Conservation (phyloP, 2,113 vertebrate genomes). For the Pygoscelis adeliae region DNA sequence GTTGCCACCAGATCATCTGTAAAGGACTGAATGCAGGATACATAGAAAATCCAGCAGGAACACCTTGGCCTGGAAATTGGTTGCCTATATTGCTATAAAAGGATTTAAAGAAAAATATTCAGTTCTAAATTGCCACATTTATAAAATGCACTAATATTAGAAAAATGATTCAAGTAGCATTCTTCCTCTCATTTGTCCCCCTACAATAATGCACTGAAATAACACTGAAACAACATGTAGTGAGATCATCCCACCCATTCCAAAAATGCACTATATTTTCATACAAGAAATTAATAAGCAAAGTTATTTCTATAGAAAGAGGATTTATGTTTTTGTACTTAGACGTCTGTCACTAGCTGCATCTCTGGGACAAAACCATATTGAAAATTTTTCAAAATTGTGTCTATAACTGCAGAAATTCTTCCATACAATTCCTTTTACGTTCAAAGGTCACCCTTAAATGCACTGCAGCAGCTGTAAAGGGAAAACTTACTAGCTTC, state of each 20-base stretch:
- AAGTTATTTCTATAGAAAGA: not conserved
- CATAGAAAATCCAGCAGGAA: constrained; percentile 71
- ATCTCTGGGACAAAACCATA: not conserved
- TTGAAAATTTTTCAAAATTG: not conserved
- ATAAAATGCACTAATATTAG: not conserved
- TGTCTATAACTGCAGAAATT: not conserved
- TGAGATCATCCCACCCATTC: not conserved
- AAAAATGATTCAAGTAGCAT: not conserved
- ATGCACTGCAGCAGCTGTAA: not conserved
- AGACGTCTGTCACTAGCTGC: not conserved
- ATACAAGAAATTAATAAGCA: not conserved
- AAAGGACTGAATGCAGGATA: constrained; percentile 87
- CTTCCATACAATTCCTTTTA: not conserved
- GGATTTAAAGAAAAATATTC: not conserved
- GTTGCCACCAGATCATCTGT: constrained; percentile 95
- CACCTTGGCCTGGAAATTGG: constrained; percentile 73
- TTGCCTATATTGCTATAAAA: constrained; percentile 75
- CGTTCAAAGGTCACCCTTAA: not conserved
- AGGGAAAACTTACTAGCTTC: not conserved
- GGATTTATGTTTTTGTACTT: not conserved
- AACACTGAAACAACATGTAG: not conserved
- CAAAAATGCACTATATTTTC: not conserved
- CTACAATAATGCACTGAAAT: not conserved
- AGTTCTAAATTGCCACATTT: not conserved
- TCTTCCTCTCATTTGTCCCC: not conserved